phyloP scores from a whole-genome alignment of 2,797 vertebrate species.

The Psittacula echo region DNA sequence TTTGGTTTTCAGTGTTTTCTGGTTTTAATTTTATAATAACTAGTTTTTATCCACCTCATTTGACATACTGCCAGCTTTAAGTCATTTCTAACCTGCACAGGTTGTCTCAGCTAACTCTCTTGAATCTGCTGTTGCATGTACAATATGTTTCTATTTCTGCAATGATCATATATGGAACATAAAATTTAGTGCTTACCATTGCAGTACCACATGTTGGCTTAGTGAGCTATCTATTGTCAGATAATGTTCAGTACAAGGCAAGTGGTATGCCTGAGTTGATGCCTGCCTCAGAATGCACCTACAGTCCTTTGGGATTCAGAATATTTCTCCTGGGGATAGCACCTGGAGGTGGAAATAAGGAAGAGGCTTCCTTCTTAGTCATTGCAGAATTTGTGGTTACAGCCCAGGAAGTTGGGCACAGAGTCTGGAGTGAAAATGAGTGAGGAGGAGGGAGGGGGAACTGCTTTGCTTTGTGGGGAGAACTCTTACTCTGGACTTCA shows the following conservation, averaged over 20 bases:
- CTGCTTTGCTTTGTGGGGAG: background rate
- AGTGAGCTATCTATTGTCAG: background rate
- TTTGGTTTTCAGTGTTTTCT: background rate
- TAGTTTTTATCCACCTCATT: background rate
- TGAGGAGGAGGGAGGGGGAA: background rate
- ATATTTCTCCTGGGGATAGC: background rate
- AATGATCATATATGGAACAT: background rate
- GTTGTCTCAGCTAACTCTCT: background rate
- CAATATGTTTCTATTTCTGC: background rate
- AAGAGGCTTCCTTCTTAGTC: background rate
- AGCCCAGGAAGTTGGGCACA: rapidly evolving
- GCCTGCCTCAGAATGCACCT: background rate
- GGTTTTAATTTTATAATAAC: background rate
- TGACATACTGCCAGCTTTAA: background rate
- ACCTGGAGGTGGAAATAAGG: background rate
- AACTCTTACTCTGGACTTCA: background rate
- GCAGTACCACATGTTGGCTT: no score
- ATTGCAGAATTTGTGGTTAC: background rate
- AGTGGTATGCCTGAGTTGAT: rapidly evolving
- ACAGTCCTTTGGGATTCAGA: background rate
- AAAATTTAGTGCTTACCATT: background rate
- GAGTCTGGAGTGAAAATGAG: background rate
- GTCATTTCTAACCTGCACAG: background rate
- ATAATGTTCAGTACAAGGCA: background rate
- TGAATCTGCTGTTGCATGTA: background rate